Evolutionary conservation across 2,113 vertebrate species (phyloP), one percentile per base, ranked within the genome.

Genomic region (Coreoperca whiteheadi): DNA sequence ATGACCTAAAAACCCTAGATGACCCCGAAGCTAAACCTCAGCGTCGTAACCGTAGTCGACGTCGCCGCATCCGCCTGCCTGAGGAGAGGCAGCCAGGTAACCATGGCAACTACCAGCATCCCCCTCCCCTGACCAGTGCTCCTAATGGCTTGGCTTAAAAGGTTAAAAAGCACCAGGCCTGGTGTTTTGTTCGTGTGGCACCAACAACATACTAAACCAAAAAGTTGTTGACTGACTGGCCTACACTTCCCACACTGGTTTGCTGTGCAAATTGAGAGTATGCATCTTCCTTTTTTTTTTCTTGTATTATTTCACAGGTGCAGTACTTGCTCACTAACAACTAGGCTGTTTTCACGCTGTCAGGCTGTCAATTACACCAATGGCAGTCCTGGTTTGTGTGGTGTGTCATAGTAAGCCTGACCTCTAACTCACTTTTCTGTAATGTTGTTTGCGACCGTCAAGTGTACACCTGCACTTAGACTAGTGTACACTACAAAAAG

Each of bases 41-140:
- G 95, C 97, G 97, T 95, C 97, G 98, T 94, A 99, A 99, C 95
- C 98, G 97, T 96, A 99, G 98, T 96, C 97, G 97, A 81, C 97
- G 98, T 91, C 97, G 98, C 93, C 97, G 95, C 80, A 93, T 95
- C 94, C 97, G 96, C 93, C 96, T 96, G 96, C 97, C 97, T 91
- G 97, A 99, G 95, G 98, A 98, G 95, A 97, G 97, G 97, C 98
- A 98, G 96, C 97, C 97, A 99, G 98, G 98, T 99, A 99, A 98
- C 94, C 88, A 79, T 32, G 54, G 76, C 74, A 73, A 81, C 73
- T 37, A 60, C 69, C 60, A 8, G 70, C 51, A 20, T 60, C 37
- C 41, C 41, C 43, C 43, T 23, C 34, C 6, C 61, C 92, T 92
- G 88, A 88, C 89, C 61, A 43, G 20, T 25, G 46, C 71, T 79